Evolutionary conservation across 1,140 invertebrate species (phyloP).

Genomic region (Scaptomyza hsui): DNA sequence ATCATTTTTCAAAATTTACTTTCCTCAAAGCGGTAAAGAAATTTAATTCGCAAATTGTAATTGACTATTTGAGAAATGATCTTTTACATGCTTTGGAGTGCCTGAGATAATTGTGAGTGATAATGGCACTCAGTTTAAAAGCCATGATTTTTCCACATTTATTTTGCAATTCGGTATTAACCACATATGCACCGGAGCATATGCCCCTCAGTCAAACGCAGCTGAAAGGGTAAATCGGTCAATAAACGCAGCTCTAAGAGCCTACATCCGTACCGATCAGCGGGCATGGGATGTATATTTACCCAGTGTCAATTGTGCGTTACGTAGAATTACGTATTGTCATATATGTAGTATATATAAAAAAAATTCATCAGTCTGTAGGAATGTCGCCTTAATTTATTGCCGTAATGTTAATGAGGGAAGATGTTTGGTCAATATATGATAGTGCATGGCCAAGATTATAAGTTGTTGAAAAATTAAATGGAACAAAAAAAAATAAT

Average conservation of each 20-base stretch:
- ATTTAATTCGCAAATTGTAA: neutral
- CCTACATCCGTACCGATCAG: neutral
- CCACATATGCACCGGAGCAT: neutral
- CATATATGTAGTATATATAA: too few species aligned
- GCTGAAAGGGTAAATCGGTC: constrained; percentile 5
- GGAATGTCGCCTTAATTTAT: too few species aligned
- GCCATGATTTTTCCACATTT: constrained; percentile 4
- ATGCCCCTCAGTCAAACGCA: neutral
- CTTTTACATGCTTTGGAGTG: constrained; percentile 1
- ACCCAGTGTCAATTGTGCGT: too few species aligned
- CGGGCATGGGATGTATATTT: neutral
- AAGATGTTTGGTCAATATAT: too few species aligned
- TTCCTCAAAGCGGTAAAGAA: too few species aligned
- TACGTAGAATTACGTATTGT: too few species aligned
- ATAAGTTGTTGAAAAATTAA: too few species aligned
- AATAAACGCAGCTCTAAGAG: neutral
- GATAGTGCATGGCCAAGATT: too few species aligned
- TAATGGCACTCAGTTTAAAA: constrained; percentile 13
- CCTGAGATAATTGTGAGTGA: constrained; percentile 8
- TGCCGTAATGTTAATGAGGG: too few species aligned
- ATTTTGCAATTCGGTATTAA: neutral
- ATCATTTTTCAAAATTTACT: too few species aligned
- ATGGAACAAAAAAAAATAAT: too few species aligned
- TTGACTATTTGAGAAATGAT: neutral
- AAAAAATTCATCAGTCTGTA: too few species aligned